Evolutionary conservation across 2,797 vertebrate genomes (phyloP), one percentile per base, ranked within the genome.

Genomic region (Pachyuromys duprasi): DNA sequence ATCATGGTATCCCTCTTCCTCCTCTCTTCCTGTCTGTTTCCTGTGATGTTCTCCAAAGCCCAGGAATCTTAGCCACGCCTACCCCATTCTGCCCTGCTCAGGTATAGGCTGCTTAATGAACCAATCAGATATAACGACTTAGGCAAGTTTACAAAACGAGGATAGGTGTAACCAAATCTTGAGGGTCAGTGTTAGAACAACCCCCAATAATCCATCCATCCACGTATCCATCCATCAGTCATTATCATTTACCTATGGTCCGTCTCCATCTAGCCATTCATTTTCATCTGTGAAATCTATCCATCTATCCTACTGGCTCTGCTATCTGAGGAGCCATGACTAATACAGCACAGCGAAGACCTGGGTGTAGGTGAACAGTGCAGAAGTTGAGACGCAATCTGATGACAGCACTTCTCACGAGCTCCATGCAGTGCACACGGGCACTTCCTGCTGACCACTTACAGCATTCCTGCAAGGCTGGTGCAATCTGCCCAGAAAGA

Each of bases 351-450:
- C 12, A 33, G 1, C 53, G 2, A 31, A 69, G 45, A 62, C 55
- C 18, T 79, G 28, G n/a, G 5, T 0, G 49, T 14, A 69, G 13
- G 33, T 80, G 63, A 2, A 33, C 2, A 69, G 74, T 28, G 60
- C 49, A 33, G 42, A 90, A 49, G 65, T 1, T 8, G 45, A 72
- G 45, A 69, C 65, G 3, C 9, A 45, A 78, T 39, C 3, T 0
- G 84, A 28, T 18, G 82, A 24, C 2, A 42, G 42, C 60, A 45
- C 42, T 13, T 65, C 28, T 60, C 4, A 24, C 17, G 8, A 87
- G 39, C 15, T 12, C 69, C 76, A 42, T 9, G 65, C 28, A 39
- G 55, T 0, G 18, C 31, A 9, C 0, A 0, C 8, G 1, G 36
- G 3, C 39, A 42, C 26, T 57, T 81, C 55, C 45, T 14, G 3